These are phyloP conservation scores for Harpegnathos saltator DNA, from an alignment of 1,140 invertebrate species.

Conservation along the genomic window DNA sequence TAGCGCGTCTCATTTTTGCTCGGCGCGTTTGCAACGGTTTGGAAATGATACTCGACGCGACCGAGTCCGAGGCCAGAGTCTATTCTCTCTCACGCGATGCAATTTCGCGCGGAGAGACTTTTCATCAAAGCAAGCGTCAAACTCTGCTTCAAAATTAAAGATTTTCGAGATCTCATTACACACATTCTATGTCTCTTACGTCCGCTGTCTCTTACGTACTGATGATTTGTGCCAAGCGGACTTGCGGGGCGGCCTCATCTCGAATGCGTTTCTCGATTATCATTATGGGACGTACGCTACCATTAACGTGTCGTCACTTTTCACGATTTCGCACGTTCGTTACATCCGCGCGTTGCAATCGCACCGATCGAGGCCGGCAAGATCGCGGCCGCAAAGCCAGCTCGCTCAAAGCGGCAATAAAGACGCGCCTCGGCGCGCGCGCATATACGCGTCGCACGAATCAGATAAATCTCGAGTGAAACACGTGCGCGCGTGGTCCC, in stretches of 20 bases:
- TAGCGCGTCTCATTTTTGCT: constrained; percentile 18
- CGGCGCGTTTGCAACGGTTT: constrained; percentile 5
- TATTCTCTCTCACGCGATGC: background rate
- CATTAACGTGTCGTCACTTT: too few relatives aligned
- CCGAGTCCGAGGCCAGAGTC: background rate
- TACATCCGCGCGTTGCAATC: background rate
- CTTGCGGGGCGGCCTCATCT: too few relatives aligned
- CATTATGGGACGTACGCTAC: too few relatives aligned
- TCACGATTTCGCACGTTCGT: background rate
- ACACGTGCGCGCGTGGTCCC: constrained; percentile 49
- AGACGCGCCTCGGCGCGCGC: background rate
- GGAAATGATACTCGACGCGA: constrained; percentile 10
- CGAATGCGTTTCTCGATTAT: too few relatives aligned
- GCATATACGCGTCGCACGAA: constrained; percentile 21
- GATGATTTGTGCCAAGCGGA: too few relatives aligned
- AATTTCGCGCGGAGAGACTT: background rate
- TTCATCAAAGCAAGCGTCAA: background rate
- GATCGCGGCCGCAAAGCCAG: constrained; percentile 25
- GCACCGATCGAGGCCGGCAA: constrained; percentile 4
- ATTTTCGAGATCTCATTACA: too few relatives aligned
- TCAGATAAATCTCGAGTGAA: constrained; percentile 62
- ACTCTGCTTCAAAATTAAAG: background rate
- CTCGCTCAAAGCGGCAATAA: constrained; percentile 21
- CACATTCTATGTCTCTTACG: too few relatives aligned
- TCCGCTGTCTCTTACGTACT: too few relatives aligned